Percentiles rank a stretch among this genome's conserved stretches.
Conservation (phyloP, 2,888 invertebrate genomes). For the Drosophila mimetica region DNA sequence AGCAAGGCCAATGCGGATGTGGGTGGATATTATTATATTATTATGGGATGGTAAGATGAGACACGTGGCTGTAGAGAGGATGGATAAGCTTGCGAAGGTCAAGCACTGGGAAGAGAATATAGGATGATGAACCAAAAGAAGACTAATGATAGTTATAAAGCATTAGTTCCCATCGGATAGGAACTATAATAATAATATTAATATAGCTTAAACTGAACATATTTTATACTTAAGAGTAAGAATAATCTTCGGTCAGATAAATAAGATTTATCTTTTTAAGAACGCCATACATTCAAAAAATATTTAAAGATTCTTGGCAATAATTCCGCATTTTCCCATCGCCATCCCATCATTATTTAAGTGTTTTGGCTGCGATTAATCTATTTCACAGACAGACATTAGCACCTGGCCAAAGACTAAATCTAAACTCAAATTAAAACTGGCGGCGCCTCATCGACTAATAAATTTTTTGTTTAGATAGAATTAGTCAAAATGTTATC, state of each 20-base stretch:
- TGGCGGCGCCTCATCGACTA: slow-evolving; percentile 32
- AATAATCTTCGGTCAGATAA: neutral
- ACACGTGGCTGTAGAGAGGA: neutral
- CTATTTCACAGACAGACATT: slow-evolving; percentile 33
- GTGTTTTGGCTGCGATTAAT: slow-evolving; percentile 26
- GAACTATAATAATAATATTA: neutral
- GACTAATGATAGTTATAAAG: no score
- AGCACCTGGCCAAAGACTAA: slow-evolving; percentile 33
- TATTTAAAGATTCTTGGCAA: neutral
- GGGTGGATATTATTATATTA: neutral
- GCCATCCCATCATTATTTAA: slow-evolving; percentile 9
- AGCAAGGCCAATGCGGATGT: slow-evolving; percentile 16
- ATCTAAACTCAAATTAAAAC: slow-evolving; percentile 45
- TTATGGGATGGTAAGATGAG: neutral
- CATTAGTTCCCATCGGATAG: no score
- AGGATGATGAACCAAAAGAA: no score
- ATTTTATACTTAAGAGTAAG: neutral
- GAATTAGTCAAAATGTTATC: slow-evolving; percentile 17
- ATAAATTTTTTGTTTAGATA: neutral
- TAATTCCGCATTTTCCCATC: neutral
- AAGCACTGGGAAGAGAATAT: neutral
- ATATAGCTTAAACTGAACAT: neutral
- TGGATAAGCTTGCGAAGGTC: neutral
- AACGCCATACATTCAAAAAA: neutral
- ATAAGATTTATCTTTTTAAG: neutral